phyloP scores from a whole-genome alignment of 2,888 invertebrate species.

The Lasioglossum zephyrum region DNA sequence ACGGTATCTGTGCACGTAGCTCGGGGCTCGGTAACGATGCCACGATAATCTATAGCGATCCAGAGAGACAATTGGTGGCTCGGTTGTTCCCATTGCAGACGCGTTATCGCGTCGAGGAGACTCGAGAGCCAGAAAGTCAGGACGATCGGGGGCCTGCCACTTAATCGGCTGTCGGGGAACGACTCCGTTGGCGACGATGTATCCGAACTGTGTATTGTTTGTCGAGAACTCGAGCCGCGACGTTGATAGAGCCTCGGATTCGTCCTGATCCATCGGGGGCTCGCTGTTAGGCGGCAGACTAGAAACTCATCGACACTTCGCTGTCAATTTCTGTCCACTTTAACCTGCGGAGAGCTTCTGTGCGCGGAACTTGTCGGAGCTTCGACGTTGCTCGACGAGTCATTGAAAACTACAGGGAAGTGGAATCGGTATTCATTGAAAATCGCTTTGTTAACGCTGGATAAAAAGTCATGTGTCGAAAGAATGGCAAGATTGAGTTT shows the following conservation, averaged over 20 bases:
- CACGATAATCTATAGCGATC: slow-evolving; percentile 29
- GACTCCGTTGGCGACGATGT: slow-evolving; percentile 28
- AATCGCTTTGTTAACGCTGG: background rate
- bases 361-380: background rate
- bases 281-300: background rate
- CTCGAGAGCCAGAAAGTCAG: slow-evolving; percentile 26
- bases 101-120: slow-evolving; percentile 31
- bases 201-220: slow-evolving; percentile 31
- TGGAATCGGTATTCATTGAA: background rate
- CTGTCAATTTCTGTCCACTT: background rate
- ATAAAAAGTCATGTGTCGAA: too few relatives aligned
- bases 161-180: slow-evolving; percentile 26
- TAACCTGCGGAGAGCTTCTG: background rate
- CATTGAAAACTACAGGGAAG: background rate
- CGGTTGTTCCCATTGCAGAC: slow-evolving; percentile 5
- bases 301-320: background rate
- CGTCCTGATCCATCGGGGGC: slow-evolving; percentile 3
- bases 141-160: slow-evolving; percentile 21
- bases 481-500: too few relatives aligned
- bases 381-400: background rate
- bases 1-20: background rate
- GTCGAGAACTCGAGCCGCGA: slow-evolving; percentile 35
- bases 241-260: slow-evolving; percentile 19
- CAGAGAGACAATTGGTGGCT: slow-evolving; percentile 29
- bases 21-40: slow-evolving; percentile 24